A percentile compares a stretch with the other conserved stretches of the same genome.
Conservation (phyloP, 2,888 invertebrate species). For the Sarcophaga subvicina region DNA sequence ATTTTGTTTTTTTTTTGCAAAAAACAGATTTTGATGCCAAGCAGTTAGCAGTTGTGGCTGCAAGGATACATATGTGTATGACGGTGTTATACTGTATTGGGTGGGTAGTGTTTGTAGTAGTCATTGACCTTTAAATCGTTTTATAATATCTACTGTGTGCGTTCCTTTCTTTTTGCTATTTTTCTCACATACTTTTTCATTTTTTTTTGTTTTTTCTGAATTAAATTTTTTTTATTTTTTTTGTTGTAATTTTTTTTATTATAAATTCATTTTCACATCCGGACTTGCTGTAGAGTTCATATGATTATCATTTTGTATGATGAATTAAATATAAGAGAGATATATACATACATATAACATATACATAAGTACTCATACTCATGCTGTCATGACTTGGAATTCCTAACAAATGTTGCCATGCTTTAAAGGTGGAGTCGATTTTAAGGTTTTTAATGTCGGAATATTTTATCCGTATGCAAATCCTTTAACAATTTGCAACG, state of each 20-base stretch:
- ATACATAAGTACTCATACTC: too few species aligned
- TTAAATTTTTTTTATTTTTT: neutral
- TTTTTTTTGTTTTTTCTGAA: neutral
- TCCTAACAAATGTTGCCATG: too few species aligned
- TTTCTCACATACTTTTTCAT: neutral
- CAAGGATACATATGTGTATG: too few species aligned
- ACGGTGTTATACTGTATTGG: neutral
- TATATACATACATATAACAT: too few species aligned
- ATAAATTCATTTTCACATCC: conserved; percentile 23
- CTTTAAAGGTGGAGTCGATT: neutral
- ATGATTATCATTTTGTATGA: conserved; percentile 51
- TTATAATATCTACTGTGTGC: conserved; percentile 28
- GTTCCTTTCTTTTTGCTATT: conserved; percentile 14
- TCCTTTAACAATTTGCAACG: neutral
- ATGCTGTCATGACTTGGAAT: too few species aligned
- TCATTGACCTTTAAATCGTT: conserved; percentile 68
- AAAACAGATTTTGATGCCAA: conserved; percentile 52
- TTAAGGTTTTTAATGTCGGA: neutral
- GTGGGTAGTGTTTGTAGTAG: conserved; percentile 24
- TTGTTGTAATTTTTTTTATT: neutral
- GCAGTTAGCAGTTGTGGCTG: conserved; percentile 6
- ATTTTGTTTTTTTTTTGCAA: conserved; percentile 27
- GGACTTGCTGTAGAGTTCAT: conserved; percentile 50
- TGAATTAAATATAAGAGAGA: conserved; percentile 56
- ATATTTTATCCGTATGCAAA: neutral